Evolutionary conservation across 2,113 vertebrate species (phyloP), one percentile per base, ranked within the genome.

Genomic region (Xiphophorus hellerii): DNA sequence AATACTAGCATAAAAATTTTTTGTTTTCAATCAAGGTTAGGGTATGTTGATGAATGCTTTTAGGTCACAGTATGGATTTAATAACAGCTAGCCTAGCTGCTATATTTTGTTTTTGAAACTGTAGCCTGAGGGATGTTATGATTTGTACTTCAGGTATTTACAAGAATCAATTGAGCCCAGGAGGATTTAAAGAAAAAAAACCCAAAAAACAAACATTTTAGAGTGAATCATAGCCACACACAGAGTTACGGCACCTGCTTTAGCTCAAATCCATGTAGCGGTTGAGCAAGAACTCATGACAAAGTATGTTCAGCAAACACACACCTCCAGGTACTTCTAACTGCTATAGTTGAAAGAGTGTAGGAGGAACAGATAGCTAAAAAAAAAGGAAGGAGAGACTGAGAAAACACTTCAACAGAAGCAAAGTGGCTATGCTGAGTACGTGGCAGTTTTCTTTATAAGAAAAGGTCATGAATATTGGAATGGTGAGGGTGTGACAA

Each of bases 291-390:
- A 71, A 58, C 33, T 20, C 33, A 60, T 35, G 51, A 9, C n/a
- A 51, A 27, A 6, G 42, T 80, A 63, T 71, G 74, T 83, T 73
- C 78, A 67, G 66, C 67, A 84, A 58, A 71, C 15, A 61, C 77
- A 86, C 86, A 84, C 84, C 83, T 88, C 68, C 87, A 79, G 51
- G 28, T 84, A 80, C 83, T 82, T 75, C 76, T 71, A 84, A 84
- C 85, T 73, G 81, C 82, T 82, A 74, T 67, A 82, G 66, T n/a
- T 44, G 72, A 62, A 65, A 28, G 70, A 77, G 84, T 83, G 90
- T 90, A 79, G 90, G 90, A 81, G 90, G 84, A 78, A 76, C 1
- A 82, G 30, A 82, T 37, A 13, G 83, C 66, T 71, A 86, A 80
- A 89, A 71, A 89, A 71, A 81, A 75, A 69, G 72, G 58, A 80